Evolutionary conservation across 2,888 invertebrate genomes (phyloP), one percentile per base, ranked within the genome.

Genomic region (Acronicta psi): DNA sequence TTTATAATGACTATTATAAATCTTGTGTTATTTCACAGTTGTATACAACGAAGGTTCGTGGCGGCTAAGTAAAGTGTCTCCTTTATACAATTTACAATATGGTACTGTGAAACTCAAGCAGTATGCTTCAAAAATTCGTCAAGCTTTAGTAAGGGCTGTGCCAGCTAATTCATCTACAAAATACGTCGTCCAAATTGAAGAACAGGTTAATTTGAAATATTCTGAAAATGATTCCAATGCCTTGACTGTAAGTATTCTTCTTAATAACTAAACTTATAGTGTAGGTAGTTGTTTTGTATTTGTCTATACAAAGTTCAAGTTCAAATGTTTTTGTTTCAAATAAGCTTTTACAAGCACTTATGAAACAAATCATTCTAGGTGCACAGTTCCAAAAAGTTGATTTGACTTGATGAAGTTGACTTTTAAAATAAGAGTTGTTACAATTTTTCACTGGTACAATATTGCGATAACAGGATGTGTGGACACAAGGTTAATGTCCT

Each of bases 41-140:
- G 91, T 93, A 59, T 93, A 90, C 65, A 90, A 91, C 63, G 92
- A 93, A 82, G 84, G 87, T 0, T 80, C 83, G 38, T 94, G 94
- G 94, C 83, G 85, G 44, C 18, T 93, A 29, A 83, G 78, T 69
- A 88, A 83, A 70, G 89, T 94, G 1, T 92, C 94, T 7, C 93
- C 93, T 6, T 69, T 94, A 51, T 82, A 85, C 58, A 88, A 90
- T 59, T 82, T 94, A 46, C 79, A 86, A 37, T 91, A 90, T 55
- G 74, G 66, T 68, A 70, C 82, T 29, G 70, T 92, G 1, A 93
- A 89, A 77, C 65, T 94, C 9, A 94, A 94, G 66, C 90, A 91
- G 61, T 94, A 93, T 79, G 88, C 89, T 1, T 76, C 89, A 0
- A 93, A 91, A 82, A 84, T 94, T 37, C 87, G 88, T 36, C 93